A percentile compares a stretch with the other conserved stretches of the same genome.
phyloP scores from a whole-genome alignment of 2,888 invertebrate genomes.

The Synanthedon tipuliformis region DNA sequence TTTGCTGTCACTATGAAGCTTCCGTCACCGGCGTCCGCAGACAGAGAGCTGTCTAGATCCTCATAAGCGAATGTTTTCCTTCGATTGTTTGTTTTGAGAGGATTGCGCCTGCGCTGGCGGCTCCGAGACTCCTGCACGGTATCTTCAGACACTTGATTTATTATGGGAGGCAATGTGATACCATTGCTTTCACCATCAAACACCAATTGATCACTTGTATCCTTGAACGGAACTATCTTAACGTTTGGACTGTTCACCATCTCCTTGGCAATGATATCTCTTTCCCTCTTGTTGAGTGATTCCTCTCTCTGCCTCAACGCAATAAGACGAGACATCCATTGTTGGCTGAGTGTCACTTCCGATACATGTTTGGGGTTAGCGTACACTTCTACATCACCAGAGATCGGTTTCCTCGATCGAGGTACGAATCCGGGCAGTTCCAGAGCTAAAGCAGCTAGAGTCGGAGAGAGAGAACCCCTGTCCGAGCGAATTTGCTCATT shows the following conservation, averaged over 20 bases:
- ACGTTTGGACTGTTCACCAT: conserved; percentile 47
- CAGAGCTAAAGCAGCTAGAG: conserved; percentile 53
- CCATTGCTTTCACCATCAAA: conserved; percentile 32
- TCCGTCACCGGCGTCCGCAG: conserved; percentile 68
- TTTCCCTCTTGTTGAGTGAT: conserved; percentile 61
- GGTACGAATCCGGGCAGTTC: conserved; percentile 63
- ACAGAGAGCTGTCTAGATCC: conserved; percentile 70
- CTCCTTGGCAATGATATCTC: conserved; percentile 53
- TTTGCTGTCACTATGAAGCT: conserved; percentile 67
- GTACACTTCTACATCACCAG: conserved; percentile 28
- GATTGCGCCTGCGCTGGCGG: conserved; percentile 31
- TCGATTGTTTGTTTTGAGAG: conserved; percentile 30
- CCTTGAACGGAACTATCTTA: conserved; percentile 32
- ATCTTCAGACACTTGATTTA: conserved; percentile 20
- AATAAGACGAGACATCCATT: conserved; percentile 69
- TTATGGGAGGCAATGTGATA: conserved; percentile 50
- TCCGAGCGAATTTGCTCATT: conserved; percentile 18
- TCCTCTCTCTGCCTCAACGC: conserved; percentile 64
- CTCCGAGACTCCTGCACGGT: conserved; percentile 26
- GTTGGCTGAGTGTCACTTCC: conserved; percentile 64
- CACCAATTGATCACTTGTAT: conserved; percentile 10
- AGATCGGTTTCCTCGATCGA: conserved; percentile 40
- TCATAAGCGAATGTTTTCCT: conserved; percentile 57
- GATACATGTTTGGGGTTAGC: conserved; percentile 60
- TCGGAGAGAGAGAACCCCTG: conserved; percentile 44